Evolutionary conservation across 2,888 invertebrate species (phyloP).

Genomic region (Drosophila paranaensis): DNA sequence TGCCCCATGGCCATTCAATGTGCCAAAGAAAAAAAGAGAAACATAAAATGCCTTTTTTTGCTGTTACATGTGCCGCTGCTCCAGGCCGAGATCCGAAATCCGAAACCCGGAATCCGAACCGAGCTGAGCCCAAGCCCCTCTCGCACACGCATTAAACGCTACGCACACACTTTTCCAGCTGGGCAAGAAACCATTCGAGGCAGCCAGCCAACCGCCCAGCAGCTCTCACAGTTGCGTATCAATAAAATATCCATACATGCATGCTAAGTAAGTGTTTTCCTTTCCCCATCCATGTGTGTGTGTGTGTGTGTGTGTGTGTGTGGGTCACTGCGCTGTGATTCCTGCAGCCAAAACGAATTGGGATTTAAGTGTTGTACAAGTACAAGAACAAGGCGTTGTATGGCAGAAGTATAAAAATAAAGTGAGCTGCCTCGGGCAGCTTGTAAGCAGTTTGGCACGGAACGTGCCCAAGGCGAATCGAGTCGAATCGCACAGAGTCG

Average conservation of each 20-base stretch:
- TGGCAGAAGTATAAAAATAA: slow-evolving; percentile 62
- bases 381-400: slow-evolving; percentile 63
- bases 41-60: slow-evolving; percentile 17
- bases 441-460: slow-evolving; percentile 48
- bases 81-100: slow-evolving; percentile 32
- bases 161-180: slow-evolving; percentile 62
- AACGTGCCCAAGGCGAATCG: slow-evolving; percentile 50
- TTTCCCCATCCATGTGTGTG: slow-evolving; percentile 1
- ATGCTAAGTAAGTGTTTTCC: slow-evolving; percentile 74
- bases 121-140: slow-evolving; percentile 9
- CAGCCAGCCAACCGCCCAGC: slow-evolving; percentile 28
- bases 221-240: slow-evolving; percentile 71
- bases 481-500: not conserved
- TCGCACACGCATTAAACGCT: slow-evolving; percentile 71
- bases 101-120: slow-evolving; percentile 24
- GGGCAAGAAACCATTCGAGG: slow-evolving; percentile 31
- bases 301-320: slow-evolving; percentile 18
- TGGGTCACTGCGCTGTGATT: slow-evolving; percentile 69
- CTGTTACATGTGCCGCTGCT: slow-evolving; percentile 37
- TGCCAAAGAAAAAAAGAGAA: slow-evolving; percentile 5
- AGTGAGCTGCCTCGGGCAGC: slow-evolving; percentile 48
- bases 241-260: slow-evolving; percentile 80
- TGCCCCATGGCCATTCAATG: slow-evolving; percentile 57
- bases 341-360: slow-evolving; percentile 71
- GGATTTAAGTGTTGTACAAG: slow-evolving; percentile 76